A percentile compares a stretch with the other conserved stretches of the same genome.
Conservation (phyloP, 2,113 vertebrate genomes). For the Pardalotus punctatus region DNA sequence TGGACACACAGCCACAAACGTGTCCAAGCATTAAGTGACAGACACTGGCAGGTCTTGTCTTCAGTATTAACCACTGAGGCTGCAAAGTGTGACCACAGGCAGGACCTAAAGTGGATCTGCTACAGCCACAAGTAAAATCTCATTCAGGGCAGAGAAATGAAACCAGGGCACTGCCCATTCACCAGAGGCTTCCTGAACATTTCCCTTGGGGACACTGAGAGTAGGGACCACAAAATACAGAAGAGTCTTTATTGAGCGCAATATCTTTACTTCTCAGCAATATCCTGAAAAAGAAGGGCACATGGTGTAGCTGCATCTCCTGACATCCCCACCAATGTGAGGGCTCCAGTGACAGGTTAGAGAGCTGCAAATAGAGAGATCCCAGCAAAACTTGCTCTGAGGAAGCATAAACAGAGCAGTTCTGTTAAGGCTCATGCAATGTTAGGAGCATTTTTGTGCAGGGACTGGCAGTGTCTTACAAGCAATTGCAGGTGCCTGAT, state of each 20-base stretch:
- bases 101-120: background rate
- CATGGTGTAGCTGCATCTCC: background rate
- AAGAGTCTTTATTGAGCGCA: background rate
- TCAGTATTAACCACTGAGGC: background rate
- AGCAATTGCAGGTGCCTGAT: slow-evolving; percentile 65
- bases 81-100: background rate
- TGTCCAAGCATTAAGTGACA: background rate
- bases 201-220: background rate
- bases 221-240: background rate
- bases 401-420: background rate
- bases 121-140: background rate
- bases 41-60: background rate
- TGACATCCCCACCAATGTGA: accelerated
- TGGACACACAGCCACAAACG: background rate
- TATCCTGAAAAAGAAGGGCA: background rate
- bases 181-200: background rate
- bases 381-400: background rate
- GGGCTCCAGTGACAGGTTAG: background rate
- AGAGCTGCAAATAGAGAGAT: background rate
- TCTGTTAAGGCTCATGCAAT: background rate
- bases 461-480: slow-evolving; percentile 26
- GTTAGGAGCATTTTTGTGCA: slow-evolving; percentile 19
- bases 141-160: background rate
- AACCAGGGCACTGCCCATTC: background rate
- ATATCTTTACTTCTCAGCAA: too few relatives aligned